These are phyloP conservation scores for Echinarachnius parma DNA, from an alignment of 53 echinoderm and acorn worm genomes.

Conservation along the genomic window DNA sequence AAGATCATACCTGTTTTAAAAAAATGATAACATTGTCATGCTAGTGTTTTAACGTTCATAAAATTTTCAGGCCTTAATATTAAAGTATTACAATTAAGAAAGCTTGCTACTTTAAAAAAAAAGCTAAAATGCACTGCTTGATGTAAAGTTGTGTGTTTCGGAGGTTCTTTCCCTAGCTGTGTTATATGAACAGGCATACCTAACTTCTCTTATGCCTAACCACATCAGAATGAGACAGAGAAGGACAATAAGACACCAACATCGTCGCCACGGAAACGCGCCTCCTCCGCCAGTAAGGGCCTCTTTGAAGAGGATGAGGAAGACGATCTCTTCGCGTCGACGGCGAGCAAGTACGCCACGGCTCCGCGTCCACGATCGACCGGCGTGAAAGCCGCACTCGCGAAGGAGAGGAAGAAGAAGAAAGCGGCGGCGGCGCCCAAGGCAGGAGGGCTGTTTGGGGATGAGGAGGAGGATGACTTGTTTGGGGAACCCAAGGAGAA, in stretches of 20 bases:
- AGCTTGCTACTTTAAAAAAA: too few species aligned
- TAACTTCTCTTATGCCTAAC: constrained; percentile 82
- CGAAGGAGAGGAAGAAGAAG: constrained; percentile 29
- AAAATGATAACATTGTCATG: too few species aligned
- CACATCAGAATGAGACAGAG: constrained; percentile 60
- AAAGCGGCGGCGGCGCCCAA: constrained; percentile 7
- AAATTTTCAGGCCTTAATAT: too few species aligned
- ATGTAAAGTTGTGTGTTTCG: too few species aligned
- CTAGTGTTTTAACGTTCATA: too few species aligned
- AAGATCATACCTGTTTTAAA: too few species aligned
- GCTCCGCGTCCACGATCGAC: constrained; percentile 10
- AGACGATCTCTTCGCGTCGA: constrained; percentile 52
- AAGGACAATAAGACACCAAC: constrained; percentile 47
- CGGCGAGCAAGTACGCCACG: neutral
- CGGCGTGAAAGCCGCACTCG: constrained; percentile 30
- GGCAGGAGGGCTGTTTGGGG: constrained; percentile 49
- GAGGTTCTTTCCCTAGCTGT: constrained; percentile 52
- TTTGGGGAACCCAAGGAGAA: constrained; percentile 52
- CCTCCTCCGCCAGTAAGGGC: constrained; percentile 43
- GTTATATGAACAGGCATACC: constrained; percentile 64
- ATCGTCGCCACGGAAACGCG: constrained; percentile 45
- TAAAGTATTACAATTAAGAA: too few species aligned
- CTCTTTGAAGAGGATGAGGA: constrained; percentile 61
- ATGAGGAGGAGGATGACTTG: constrained; percentile 64
- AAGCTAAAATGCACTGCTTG: too few species aligned